Evolutionary conservation across 1,140 invertebrate genomes (phyloP).

Genomic region (Meloidogyne exigua): DNA sequence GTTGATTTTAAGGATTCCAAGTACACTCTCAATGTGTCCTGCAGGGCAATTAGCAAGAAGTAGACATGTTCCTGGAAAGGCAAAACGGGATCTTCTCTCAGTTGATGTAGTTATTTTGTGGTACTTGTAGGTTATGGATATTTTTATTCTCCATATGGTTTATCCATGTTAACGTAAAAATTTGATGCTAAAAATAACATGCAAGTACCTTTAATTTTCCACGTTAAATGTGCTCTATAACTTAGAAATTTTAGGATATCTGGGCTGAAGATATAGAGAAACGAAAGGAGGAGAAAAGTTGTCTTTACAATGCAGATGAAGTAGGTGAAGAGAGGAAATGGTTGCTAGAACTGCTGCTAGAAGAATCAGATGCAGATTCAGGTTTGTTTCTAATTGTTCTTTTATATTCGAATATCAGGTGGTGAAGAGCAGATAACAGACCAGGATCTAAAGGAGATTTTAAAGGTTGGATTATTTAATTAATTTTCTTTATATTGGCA

Average conservation of each 20-base stretch:
- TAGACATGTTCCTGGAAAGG: slow-evolving; percentile 42
- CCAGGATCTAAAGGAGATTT: slow-evolving; percentile 42
- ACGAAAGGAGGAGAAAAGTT: slow-evolving; percentile 37
- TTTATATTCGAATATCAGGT: slow-evolving; percentile 4
- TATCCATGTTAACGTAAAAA: no score
- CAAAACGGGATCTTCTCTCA: slow-evolving; percentile 47
- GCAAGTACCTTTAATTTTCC: no score
- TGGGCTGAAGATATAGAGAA: slow-evolving; percentile 37
- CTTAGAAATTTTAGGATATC: slow-evolving; percentile 34
- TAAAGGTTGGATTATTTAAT: slow-evolving; percentile 31
- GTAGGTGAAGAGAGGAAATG: slow-evolving; percentile 44
- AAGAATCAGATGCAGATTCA: slow-evolving; percentile 54
- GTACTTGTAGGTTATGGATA: no score
- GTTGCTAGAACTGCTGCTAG: slow-evolving; percentile 47
- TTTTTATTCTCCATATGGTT: no score
- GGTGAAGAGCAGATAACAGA: slow-evolving; percentile 47
- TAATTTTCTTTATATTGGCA: slow-evolving; percentile 14
- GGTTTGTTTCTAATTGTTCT: not conserved
- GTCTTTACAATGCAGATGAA: slow-evolving; percentile 40
- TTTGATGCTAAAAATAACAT: no score
- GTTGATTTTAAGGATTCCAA: slow-evolving; percentile 44
- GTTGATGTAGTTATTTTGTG: slow-evolving; percentile 29
- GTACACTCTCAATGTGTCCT: slow-evolving; percentile 33
- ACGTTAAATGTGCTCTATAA: no score
- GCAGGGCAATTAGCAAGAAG: slow-evolving; percentile 26